These are phyloP conservation scores for Epirrita christyi DNA, from an alignment of 2,888 invertebrate genomes.

Conservation along the genomic window DNA sequence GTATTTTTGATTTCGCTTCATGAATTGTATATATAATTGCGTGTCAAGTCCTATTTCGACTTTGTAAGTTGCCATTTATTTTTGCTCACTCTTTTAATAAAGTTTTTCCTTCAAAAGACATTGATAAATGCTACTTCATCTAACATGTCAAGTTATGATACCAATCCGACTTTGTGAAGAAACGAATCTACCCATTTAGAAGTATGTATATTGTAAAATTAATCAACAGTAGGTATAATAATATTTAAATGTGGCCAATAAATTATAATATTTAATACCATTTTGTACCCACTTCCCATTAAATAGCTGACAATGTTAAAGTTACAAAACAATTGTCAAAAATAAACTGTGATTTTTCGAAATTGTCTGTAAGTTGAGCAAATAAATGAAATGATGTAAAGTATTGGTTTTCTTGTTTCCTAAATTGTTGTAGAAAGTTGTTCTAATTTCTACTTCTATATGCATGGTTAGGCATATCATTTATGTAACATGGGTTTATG, in stretches of 20 bases:
- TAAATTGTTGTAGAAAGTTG: too few relatives aligned
- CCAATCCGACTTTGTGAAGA: conserved; percentile 51
- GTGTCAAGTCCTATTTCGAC: conserved; percentile 48
- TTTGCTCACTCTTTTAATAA: conserved; percentile 57
- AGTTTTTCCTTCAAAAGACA: conserved; percentile 37
- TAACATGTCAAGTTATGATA: conserved; percentile 43
- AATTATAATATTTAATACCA: conserved; percentile 80
- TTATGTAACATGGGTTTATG: too few relatives aligned
- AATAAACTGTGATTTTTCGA: conserved; percentile 83
- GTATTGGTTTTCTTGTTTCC: conserved; percentile 24
- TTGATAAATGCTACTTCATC: conserved; percentile 15
- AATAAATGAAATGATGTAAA: conserved; percentile 80
- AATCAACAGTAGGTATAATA: conserved; percentile 66
- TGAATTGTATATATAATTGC: conserved; percentile 55
- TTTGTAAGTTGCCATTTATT: conserved; percentile 57
- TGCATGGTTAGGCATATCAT: too few relatives aligned
- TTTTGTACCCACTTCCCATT: conserved; percentile 83
- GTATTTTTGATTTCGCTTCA: conserved; percentile 65
- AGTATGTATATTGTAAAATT: conserved; percentile 64
- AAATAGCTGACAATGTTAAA: conserved; percentile 76
- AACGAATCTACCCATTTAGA: conserved; percentile 59
- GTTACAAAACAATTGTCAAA: conserved; percentile 80
- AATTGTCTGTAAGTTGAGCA: conserved; percentile 85
- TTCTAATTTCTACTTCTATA: too few relatives aligned
- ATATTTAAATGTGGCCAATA: conserved; percentile 78